phyloP scores from a whole-genome alignment of 2,797 vertebrate genomes.

The Acanthopagrus latus region DNA sequence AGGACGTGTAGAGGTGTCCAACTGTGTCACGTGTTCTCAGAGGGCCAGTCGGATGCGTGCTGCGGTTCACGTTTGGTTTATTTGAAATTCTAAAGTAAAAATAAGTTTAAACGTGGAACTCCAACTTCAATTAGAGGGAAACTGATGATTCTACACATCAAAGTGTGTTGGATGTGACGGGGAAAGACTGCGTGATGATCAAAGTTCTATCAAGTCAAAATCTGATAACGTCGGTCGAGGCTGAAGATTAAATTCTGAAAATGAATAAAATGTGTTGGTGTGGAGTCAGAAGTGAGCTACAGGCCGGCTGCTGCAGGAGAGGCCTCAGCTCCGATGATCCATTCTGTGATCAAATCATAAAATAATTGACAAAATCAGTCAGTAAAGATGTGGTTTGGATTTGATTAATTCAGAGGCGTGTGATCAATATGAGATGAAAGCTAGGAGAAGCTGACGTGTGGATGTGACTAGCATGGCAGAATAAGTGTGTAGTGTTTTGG shows the following conservation, averaged over 20 bases:
- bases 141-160: neutral
- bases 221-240: neutral
- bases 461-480: no score
- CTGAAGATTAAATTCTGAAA: neutral
- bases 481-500: no score
- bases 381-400: no score
- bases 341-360: no score
- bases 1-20: neutral
- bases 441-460: no score
- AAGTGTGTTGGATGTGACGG: neutral
- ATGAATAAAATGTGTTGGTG: neutral
- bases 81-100: neutral
- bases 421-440: no score
- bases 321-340: no score
- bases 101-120: neutral
- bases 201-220: neutral
- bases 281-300: neutral
- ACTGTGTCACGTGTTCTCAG: neutral
- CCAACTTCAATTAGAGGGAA: neutral
- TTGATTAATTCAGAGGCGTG: no score
- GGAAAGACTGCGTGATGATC: neutral
- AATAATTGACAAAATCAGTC: no score
- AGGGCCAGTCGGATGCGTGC: no score
- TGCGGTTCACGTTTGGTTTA: neutral
- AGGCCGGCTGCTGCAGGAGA: no score